phyloP scores from a whole-genome alignment of 1,140 invertebrate species.

The Forficula auricularia region DNA sequence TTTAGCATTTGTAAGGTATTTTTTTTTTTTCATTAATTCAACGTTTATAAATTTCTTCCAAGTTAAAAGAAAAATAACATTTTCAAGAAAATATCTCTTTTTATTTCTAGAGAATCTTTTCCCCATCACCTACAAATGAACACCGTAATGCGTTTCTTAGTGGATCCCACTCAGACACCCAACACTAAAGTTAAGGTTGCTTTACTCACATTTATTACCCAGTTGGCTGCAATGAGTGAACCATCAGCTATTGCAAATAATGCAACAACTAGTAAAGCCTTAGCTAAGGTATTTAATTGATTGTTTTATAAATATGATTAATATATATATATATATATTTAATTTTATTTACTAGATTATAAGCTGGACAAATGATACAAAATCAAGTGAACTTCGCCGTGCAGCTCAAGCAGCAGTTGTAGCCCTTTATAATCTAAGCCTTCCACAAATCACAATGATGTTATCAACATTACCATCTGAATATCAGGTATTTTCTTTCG shows the following conservation, averaged over 20 bases:
- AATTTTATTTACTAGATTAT: constrained; percentile 23
- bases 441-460: constrained; percentile 67
- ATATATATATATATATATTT: neutral
- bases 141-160: constrained; percentile 53
- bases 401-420: constrained; percentile 63
- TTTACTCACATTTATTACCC: constrained; percentile 52
- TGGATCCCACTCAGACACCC: constrained; percentile 77
- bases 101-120: constrained; percentile 38
- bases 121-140: constrained; percentile 42
- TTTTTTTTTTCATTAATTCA: no score
- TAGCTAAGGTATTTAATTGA: no score
- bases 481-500: constrained; percentile 35
- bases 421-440: constrained; percentile 76
- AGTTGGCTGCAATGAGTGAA: constrained; percentile 41
- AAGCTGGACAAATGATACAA: constrained; percentile 35
- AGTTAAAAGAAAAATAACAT: no score
- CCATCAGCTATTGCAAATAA: constrained; percentile 7
- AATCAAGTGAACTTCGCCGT: constrained; percentile 54
- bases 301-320: neutral
- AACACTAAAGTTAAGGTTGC: constrained; percentile 68
- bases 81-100: neutral
- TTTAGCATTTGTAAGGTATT: constrained; percentile 64
- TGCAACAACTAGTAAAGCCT: no score
- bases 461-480: constrained; percentile 64
- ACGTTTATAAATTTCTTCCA: no score